Conservation (phyloP, 2,888 invertebrate genomes). For the Ptilodon capucinus region DNA sequence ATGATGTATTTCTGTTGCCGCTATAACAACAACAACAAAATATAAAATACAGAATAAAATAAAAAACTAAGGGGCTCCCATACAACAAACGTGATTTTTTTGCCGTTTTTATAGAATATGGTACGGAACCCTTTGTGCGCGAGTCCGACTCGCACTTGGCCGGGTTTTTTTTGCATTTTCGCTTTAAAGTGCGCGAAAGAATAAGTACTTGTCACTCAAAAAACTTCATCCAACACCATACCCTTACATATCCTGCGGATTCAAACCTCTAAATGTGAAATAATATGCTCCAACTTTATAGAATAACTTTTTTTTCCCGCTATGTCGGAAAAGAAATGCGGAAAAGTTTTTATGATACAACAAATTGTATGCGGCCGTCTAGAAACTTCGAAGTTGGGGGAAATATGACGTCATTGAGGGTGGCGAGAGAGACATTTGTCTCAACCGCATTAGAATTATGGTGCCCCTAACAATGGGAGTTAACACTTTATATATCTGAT, state of each 20-base stretch:
- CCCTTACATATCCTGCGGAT: conserved; percentile 5
- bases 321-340: conserved; percentile 9
- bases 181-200: no score
- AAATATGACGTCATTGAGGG: conserved; percentile 14
- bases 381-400: conserved; percentile 16
- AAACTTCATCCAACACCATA: not conserved
- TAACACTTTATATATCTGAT: not conserved
- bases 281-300: conserved; percentile 8
- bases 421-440: not conserved
- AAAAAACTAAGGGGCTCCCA: no score
- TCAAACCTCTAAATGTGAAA: conserved; percentile 15
- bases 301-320: conserved; percentile 10
- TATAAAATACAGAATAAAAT: no score
- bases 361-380: conserved; percentile 25
- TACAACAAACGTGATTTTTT: no score
- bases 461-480: not conserved
- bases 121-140: no score
- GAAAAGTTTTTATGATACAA: conserved; percentile 20
- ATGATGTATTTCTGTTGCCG: no score
- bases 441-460: not conserved
- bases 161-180: no score
- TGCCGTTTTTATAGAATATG: no score
- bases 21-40: no score
- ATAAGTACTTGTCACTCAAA: not conserved
- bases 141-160: no score